phyloP scores from a whole-genome alignment of 1,140 invertebrate species.

The Trypoxylus dichotomus region DNA sequence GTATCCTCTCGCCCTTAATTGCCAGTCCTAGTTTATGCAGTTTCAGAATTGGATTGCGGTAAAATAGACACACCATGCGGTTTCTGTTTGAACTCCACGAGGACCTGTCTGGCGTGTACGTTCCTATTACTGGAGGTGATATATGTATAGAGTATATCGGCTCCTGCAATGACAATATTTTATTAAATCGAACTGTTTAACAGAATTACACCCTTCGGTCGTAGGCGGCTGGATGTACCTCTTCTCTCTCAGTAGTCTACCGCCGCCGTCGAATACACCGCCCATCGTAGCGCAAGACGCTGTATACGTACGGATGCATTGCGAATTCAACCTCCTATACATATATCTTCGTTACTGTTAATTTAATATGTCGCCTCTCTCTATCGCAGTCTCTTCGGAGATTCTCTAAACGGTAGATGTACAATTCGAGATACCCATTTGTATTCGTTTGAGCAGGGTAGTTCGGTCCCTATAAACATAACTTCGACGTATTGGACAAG shows the following conservation, averaged over 20 bases:
- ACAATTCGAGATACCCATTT: not conserved
- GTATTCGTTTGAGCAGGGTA: constrained; percentile 3
- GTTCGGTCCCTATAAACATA: not conserved
- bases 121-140: constrained; percentile 51
- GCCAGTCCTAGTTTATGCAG: constrained; percentile 52
- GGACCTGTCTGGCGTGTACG: constrained; percentile 48
- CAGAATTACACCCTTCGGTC: constrained; percentile 42
- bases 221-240: not conserved
- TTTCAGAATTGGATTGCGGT: constrained; percentile 53
- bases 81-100: constrained; percentile 50
- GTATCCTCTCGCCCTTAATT: constrained; percentile 48
- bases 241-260: not conserved
- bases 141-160: constrained; percentile 40
- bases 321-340: not conserved
- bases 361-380: constrained; percentile 11
- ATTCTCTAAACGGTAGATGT: not conserved
- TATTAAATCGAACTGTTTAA: constrained; percentile 48
- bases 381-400: not conserved
- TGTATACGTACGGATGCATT: not conserved
- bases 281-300: not conserved
- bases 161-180: constrained; percentile 47
- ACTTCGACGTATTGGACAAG: not conserved
- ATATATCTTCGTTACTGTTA: constrained; percentile 23
- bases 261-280: not conserved
- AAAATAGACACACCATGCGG: constrained; percentile 51